phyloP scores from a whole-genome alignment of 2,888 invertebrate genomes.

The Spilosoma lubricipeda region DNA sequence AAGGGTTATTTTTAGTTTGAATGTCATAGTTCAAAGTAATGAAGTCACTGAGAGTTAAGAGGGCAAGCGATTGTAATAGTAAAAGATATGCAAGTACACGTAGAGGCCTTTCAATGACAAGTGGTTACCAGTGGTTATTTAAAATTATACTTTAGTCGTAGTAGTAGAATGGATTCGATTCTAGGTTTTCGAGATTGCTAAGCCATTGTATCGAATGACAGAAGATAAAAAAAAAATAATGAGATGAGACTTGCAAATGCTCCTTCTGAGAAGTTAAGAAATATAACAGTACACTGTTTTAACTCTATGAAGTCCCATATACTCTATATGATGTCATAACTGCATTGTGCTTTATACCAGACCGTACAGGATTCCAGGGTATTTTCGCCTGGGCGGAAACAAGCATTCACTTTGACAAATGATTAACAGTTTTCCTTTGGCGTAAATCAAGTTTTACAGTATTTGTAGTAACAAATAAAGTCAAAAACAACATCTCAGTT shows the following conservation, averaged over 20 bases:
- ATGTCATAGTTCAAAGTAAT: slow-evolving; percentile 24
- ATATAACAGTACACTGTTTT: too few relatives aligned
- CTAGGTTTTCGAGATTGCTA: too few relatives aligned
- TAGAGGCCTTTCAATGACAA: neutral
- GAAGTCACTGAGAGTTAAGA: slow-evolving; percentile 3
- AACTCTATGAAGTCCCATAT: too few relatives aligned
- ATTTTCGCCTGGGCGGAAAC: neutral
- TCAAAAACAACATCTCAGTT: neutral
- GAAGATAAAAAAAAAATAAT: too few relatives aligned
- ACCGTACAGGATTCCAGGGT: neutral
- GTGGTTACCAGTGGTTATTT: neutral
- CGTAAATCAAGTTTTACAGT: neutral
- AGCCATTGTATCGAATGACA: too few relatives aligned
- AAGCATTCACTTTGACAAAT: neutral
- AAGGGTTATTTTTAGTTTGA: slow-evolving; percentile 24
- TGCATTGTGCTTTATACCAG: neutral
- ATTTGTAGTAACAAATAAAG: neutral
- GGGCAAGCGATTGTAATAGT: neutral
- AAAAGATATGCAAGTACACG: neutral
- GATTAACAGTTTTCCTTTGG: slow-evolving; percentile 5
- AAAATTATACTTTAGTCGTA: too few relatives aligned
- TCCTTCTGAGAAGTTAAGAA: too few relatives aligned
- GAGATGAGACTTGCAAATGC: too few relatives aligned
- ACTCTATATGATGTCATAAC: too few relatives aligned
- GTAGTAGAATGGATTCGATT: too few relatives aligned